Percentiles rank a stretch among this genome's conserved stretches.
Evolutionary conservation across 1,140 invertebrate species (phyloP).

Genomic region (Dinoponera quadriceps): DNA sequence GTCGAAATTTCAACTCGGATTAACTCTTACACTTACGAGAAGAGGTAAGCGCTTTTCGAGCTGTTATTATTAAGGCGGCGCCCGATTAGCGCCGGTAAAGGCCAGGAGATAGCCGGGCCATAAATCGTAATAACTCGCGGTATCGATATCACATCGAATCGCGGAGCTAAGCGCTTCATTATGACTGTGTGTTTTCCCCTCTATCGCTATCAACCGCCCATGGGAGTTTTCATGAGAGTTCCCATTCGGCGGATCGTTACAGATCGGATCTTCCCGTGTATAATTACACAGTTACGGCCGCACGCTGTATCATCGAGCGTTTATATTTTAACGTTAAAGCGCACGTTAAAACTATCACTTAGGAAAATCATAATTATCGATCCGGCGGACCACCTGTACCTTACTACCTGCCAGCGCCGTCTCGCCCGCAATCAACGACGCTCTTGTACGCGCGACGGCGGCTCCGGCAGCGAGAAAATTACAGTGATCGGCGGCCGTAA

Average conservation of each 20-base stretch:
- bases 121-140: background rate
- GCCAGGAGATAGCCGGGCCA: background rate
- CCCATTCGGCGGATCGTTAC: background rate
- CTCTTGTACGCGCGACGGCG: background rate
- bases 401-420: background rate
- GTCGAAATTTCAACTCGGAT: too few species aligned
- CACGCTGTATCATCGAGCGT: background rate
- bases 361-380: constrained; percentile 67
- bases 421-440: constrained; percentile 24
- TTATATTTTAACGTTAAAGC: constrained; percentile 35
- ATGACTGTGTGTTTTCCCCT: background rate
- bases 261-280: constrained; percentile 3
- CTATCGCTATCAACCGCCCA: background rate
- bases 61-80: constrained; percentile 55
- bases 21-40: constrained; percentile 34
- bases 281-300: constrained; percentile 7
- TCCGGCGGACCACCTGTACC: constrained; percentile 57
- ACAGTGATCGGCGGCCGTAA: constrained; percentile 62
- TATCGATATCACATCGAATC: background rate
- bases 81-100: constrained; percentile 34
- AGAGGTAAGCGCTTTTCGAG: constrained; percentile 40
- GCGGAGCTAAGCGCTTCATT: background rate
- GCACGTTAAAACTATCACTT: constrained; percentile 63
- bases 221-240: background rate
- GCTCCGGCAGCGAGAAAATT: constrained; percentile 65